phyloP scores from a whole-genome alignment of 2,888 invertebrate genomes.

The Dione juno region DNA sequence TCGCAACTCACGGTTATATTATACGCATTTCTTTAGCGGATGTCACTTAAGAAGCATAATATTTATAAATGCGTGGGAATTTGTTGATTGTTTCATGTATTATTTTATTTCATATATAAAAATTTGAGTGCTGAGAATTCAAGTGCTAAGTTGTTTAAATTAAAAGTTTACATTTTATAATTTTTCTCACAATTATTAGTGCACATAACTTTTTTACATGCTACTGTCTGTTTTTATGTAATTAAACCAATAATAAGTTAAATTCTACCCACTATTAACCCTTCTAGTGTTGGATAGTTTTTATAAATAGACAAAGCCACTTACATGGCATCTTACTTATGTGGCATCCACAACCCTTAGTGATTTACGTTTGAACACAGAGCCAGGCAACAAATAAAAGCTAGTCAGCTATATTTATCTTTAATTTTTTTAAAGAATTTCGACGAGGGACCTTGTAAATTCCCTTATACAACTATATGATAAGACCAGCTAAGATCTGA shows the following conservation, averaged over 20 bases:
- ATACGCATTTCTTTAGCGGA: neutral
- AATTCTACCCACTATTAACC: too few relatives aligned
- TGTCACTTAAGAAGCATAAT: neutral
- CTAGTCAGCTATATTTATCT: too few relatives aligned
- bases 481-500: neutral
- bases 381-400: too few relatives aligned
- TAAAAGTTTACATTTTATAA: neutral
- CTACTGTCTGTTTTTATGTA: neutral
- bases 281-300: too few relatives aligned
- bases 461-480: too few relatives aligned
- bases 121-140: neutral
- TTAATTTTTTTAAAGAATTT: too few relatives aligned
- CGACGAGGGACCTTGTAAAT: too few relatives aligned
- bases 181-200: neutral
- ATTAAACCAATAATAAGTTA: too few relatives aligned
- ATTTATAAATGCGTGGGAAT: slow-evolving; percentile 12
- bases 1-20: neutral
- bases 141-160: neutral
- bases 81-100: neutral
- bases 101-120: neutral
- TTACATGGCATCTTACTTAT: too few relatives aligned
- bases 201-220: neutral
- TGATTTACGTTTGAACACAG: too few relatives aligned
- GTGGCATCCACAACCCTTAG: too few relatives aligned
- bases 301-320: too few relatives aligned